Percentiles rank a stretch among this genome's conserved stretches.
Conservation (phyloP, 2,113 vertebrate species). For the Bombycilla garrulus region DNA sequence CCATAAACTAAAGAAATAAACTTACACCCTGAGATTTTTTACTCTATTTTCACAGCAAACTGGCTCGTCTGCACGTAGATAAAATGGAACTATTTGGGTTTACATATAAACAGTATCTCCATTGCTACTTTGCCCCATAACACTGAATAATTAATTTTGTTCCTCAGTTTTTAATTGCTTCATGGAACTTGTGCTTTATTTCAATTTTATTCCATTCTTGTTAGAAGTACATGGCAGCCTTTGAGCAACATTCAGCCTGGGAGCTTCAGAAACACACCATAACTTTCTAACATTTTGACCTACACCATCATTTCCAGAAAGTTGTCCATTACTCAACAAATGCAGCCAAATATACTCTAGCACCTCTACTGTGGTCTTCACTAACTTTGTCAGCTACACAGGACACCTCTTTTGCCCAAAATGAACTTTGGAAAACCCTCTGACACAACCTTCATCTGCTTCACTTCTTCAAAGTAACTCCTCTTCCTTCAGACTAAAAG, state of each 20-base stretch:
- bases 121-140: conserved; percentile 37
- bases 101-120: background rate
- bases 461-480: background rate
- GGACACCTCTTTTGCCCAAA: background rate
- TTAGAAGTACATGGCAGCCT: background rate
- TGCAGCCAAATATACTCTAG: background rate
- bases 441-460: background rate
- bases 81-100: background rate
- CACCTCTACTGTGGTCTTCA: background rate
- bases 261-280: background rate
- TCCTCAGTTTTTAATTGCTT: background rate
- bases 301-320: background rate
- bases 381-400: background rate
- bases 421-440: background rate
- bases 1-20: conserved; percentile 69
- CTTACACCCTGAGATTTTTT: conserved; percentile 53
- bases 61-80: conserved; percentile 15
- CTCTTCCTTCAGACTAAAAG: background rate
- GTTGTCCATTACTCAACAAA: background rate
- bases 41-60: conserved; percentile 57
- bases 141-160: background rate
- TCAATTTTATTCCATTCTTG: background rate
- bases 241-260: background rate
- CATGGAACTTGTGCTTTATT: background rate
- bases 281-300: background rate